Evolutionary conservation across 2,888 invertebrate species (phyloP).

Genomic region (Apodemia hepburni): DNA sequence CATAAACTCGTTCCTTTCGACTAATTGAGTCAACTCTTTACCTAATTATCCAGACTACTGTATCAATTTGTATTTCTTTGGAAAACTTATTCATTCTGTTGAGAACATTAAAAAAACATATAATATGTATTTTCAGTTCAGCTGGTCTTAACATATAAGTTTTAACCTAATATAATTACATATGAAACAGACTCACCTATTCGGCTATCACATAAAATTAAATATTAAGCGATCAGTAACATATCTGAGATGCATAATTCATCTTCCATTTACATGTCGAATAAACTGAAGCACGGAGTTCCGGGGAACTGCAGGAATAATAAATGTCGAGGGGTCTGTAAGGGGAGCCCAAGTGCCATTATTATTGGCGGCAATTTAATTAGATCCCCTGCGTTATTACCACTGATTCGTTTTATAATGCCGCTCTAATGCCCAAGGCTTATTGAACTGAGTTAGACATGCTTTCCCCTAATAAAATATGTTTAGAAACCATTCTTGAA

Average conservation of each 20-base stretch:
- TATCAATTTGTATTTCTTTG: too few relatives aligned
- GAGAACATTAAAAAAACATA: too few relatives aligned
- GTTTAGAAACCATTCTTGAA: not conserved
- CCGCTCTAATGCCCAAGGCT: constrained; percentile 33
- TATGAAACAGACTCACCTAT: constrained; percentile 21
- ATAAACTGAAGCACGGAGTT: constrained; percentile 38
- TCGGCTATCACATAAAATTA: constrained; percentile 6
- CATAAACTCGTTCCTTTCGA: too few relatives aligned
- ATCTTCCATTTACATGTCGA: constrained; percentile 35
- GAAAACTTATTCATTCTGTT: too few relatives aligned
- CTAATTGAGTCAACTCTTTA: too few relatives aligned
- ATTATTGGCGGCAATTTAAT: constrained; percentile 79
- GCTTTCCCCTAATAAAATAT: not conserved
- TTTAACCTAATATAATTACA: constrained; percentile 7
- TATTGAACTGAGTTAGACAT: constrained; percentile 2
- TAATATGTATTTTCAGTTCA: too few relatives aligned
- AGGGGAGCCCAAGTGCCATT: constrained; percentile 70
- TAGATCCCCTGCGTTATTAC: constrained; percentile 76
- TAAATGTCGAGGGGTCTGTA: constrained; percentile 71
- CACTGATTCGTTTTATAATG: constrained; percentile 75
- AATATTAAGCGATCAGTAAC: constrained; percentile 24
- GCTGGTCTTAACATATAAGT: too few relatives aligned
- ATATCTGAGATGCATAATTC: constrained; percentile 31
- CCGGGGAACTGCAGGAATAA: constrained; percentile 62
- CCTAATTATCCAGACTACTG: too few relatives aligned